Conservation (phyloP, 2,888 invertebrate genomes). For the Cecidostiba fungosa region DNA sequence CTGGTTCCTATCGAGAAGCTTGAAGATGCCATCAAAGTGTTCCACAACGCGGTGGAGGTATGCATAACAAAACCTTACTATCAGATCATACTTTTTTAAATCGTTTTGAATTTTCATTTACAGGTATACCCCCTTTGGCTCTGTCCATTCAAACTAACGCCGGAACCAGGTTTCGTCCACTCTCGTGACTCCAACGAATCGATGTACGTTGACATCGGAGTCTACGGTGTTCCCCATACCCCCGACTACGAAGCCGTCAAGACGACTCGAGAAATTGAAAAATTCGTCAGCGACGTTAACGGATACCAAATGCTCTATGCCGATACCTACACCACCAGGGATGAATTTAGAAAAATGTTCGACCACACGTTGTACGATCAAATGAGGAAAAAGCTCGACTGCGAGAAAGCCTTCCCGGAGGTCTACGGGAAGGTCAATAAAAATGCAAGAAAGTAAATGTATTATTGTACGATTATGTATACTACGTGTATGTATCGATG, state of each 20-base stretch:
- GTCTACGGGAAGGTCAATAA: constrained; percentile 89
- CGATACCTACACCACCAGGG: constrained; percentile 87
- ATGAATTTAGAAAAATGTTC: constrained; percentile 91
- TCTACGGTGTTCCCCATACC: constrained; percentile 89
- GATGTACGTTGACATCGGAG: constrained; percentile 91
- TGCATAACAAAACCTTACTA: neutral
- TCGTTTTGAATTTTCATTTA: constrained; percentile 58
- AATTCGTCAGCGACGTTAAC: constrained; percentile 85
- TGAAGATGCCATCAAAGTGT: constrained; percentile 83
- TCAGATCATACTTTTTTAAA: neutral
- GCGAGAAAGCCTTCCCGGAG: constrained; percentile 89
- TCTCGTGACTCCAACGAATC: constrained; percentile 79
- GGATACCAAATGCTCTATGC: constrained; percentile 94
- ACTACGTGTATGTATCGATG: neutral
- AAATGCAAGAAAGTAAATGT: constrained; percentile 60
- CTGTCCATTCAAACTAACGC: constrained; percentile 88
- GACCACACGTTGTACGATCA: constrained; percentile 88
- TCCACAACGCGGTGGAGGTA: constrained; percentile 86
- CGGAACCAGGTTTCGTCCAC: constrained; percentile 87
- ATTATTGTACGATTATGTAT: neutral
- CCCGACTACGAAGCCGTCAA: constrained; percentile 83
- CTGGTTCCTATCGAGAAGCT: constrained; percentile 86
- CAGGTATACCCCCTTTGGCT: constrained; percentile 92
- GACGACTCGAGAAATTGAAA: constrained; percentile 86
- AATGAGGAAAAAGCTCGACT: constrained; percentile 83